Conservation (phyloP, 2,113 vertebrate species). For the Erythrolamprus reginae region DNA sequence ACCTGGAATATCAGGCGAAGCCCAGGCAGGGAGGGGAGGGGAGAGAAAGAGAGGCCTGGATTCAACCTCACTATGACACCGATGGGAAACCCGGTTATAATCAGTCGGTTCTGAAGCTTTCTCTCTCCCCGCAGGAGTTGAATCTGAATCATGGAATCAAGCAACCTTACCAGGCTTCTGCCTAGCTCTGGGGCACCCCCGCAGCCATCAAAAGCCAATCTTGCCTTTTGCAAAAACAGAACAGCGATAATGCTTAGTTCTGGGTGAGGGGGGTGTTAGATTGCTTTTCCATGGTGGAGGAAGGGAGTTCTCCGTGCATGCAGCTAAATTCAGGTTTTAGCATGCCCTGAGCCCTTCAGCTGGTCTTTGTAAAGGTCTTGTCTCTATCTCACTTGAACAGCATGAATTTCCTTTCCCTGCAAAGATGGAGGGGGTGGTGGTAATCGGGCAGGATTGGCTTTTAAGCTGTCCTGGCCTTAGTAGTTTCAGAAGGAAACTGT, state of each 20-base stretch:
- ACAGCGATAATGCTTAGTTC: not conserved
- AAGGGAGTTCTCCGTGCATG: not conserved
- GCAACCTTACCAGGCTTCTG: not conserved
- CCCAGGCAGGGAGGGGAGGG: not conserved
- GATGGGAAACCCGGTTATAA: conserved; percentile 8
- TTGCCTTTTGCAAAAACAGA: not conserved
- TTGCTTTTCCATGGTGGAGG: not conserved
- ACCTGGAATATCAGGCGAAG: conserved; percentile 79
- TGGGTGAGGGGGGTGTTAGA: not conserved
- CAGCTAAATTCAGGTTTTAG: not conserved
- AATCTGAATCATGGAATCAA: not conserved
- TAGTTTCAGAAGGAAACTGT: not conserved
- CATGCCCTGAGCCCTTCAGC: not conserved
- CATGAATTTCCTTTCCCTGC: not conserved
- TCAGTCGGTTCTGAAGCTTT: not conserved
- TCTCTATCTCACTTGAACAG: not conserved
- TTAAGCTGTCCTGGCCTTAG: not conserved
- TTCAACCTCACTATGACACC: conserved; percentile 4
- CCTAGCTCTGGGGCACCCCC: not conserved
- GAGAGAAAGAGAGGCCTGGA: conserved; percentile 3
- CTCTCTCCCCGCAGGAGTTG: not conserved
- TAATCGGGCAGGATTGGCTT: not conserved
- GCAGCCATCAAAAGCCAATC: not conserved
- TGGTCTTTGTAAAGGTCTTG: not conserved
- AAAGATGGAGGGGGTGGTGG: too few species aligned